Conservation (phyloP, 1,140 invertebrate species). For the Colletes latitarsis region DNA sequence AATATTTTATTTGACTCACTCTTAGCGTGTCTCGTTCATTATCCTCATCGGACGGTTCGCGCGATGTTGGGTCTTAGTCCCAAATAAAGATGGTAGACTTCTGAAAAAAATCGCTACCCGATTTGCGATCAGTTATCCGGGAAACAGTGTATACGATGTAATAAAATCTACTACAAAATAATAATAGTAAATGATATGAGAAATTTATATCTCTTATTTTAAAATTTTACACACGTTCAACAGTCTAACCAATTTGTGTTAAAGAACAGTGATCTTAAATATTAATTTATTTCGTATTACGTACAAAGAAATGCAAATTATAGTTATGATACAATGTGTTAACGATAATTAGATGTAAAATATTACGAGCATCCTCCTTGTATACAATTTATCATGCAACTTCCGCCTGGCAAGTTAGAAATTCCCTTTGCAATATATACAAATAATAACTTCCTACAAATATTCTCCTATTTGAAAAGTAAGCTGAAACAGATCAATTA, state of each 20-base stretch:
- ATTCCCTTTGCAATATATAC: slow-evolving; percentile 35
- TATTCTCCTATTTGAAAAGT: slow-evolving; percentile 83
- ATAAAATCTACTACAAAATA: background rate
- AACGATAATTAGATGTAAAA: slow-evolving; percentile 29
- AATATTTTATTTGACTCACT: no score
- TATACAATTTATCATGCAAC: slow-evolving; percentile 18
- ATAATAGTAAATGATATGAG: background rate
- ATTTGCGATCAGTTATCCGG: no score
- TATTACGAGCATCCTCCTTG: slow-evolving; percentile 23
- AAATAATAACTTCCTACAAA: slow-evolving; percentile 37
- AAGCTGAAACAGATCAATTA: slow-evolving; percentile 80
- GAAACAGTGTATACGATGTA: background rate
- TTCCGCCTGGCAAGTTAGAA: slow-evolving; percentile 18
- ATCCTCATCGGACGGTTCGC: no score
- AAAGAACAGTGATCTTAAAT: slow-evolving; percentile 36
- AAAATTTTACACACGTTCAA: slow-evolving; percentile 30
- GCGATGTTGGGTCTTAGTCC: no score
- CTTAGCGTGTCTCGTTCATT: no score
- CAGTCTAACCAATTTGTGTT: slow-evolving; percentile 19
- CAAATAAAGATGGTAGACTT: no score
- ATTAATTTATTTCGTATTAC: slow-evolving; percentile 46
- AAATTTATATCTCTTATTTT: slow-evolving; percentile 10
- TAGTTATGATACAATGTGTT: slow-evolving; percentile 45
- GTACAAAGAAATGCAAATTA: slow-evolving; percentile 51
- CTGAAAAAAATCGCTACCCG: no score